Conservation (phyloP, 2,888 invertebrate genomes). For the Rhamphomyia laevipes region DNA sequence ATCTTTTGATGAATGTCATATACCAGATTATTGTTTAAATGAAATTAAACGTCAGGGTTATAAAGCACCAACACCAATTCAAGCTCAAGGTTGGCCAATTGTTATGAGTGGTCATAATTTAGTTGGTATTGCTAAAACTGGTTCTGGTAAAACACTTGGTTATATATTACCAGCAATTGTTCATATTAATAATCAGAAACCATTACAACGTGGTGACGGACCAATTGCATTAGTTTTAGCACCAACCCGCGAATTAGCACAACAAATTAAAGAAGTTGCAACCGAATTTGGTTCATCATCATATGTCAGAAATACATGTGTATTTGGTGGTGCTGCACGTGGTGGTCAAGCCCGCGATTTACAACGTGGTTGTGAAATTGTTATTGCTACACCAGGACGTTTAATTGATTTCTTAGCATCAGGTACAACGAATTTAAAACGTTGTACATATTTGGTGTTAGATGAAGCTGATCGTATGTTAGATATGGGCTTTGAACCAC, state of each 20-base stretch:
- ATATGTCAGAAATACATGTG: constrained; percentile 71
- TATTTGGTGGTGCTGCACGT: constrained; percentile 85
- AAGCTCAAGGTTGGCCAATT: constrained; percentile 82
- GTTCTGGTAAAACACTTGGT: constrained; percentile 68
- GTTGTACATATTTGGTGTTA: constrained; percentile 78
- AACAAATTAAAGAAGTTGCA: constrained; percentile 76
- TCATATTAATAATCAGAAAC: constrained; percentile 74
- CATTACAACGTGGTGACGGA: constrained; percentile 65
- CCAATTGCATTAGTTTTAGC: constrained; percentile 73
- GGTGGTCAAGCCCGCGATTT: constrained; percentile 62
- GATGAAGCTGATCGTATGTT: constrained; percentile 95
- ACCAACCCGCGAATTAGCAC: constrained; percentile 67
- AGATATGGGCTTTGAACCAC: constrained; percentile 98
- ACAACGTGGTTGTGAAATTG: constrained; percentile 74
- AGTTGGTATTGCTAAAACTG: constrained; percentile 79
- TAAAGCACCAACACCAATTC: constrained; percentile 70
- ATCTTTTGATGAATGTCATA: constrained; percentile 65
- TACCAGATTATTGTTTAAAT: constrained; percentile 61
- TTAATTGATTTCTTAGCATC: constrained; percentile 78
- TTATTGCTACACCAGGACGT: constrained; percentile 86
- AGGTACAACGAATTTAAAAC: constrained; percentile 59
- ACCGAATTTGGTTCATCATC: constrained; percentile 69
- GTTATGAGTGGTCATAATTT: constrained; percentile 72
- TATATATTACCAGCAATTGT: constrained; percentile 77
- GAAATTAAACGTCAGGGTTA: constrained; percentile 55